Evolutionary conservation across 2,797 vertebrate species (phyloP).

Genomic region (Trachops cirrhosus): DNA sequence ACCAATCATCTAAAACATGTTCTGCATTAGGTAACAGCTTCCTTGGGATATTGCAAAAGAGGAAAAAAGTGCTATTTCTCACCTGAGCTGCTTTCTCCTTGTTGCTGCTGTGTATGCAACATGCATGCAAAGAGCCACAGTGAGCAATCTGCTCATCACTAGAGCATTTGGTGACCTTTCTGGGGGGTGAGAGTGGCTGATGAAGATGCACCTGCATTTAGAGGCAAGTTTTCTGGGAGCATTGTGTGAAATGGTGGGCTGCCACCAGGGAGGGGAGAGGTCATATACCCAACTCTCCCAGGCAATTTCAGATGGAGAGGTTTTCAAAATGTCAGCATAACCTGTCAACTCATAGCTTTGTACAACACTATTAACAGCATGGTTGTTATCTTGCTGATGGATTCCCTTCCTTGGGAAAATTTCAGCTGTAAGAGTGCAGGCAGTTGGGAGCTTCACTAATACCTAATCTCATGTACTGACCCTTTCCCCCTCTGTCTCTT

Average conservation of each 20-base stretch:
- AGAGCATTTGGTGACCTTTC: background rate
- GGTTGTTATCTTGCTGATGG: no score
- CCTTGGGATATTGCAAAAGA: background rate
- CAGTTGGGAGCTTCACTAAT: rapidly evolving
- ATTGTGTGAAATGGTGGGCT: background rate
- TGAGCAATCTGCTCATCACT: background rate
- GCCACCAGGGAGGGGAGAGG: background rate
- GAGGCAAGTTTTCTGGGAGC: background rate
- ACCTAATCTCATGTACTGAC: rapidly evolving
- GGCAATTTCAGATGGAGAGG: background rate
- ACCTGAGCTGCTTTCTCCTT: background rate
- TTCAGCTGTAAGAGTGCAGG: background rate
- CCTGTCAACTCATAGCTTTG: background rate
- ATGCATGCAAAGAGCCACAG: background rate
- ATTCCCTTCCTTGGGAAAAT: background rate
- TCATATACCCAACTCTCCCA: no score
- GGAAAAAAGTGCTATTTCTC: background rate
- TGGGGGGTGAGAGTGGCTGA: background rate
- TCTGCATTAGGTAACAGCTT: background rate
- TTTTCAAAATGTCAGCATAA: background rate
- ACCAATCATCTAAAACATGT: background rate
- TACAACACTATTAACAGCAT: rapidly evolving
- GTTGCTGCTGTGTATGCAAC: background rate
- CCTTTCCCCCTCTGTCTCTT: background rate
- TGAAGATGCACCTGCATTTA: background rate